Base-by-base conservation (phyloP, 1,140 invertebrate genomes). In the Carcinoscorpius rotundicauda region DNA sequence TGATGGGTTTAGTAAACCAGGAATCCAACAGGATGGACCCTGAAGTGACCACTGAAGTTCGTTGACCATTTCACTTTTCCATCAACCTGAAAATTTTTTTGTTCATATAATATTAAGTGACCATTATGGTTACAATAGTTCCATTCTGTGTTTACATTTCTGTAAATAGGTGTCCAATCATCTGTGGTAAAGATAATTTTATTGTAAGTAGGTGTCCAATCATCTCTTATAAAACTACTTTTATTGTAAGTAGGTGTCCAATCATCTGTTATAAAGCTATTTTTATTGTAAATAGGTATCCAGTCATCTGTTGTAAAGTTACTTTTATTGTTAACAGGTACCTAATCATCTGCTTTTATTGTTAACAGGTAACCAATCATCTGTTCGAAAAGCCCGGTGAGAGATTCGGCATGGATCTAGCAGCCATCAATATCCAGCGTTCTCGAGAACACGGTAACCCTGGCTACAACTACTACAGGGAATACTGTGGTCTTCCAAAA, bases 21-120 rank as follows among this genome's bases (percentile, higher is more conserved):
- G 88, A 93, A 11, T 90, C 91, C 5, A 91, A 94, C 78, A 90
- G 91, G 71, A 93, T 94, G 89, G 92, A 96, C 72, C 89, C 93
- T 74, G 90, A 91, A 0, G 89, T 96, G 65, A 93, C 91, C 0
- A 88, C 91, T 78, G 89, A 94, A 79, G 69, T 72, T n/a, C 1
- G 58, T 10, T 55, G 3, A 55, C 8, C 53, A 9, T 9, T 9
- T 9, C 67, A 49, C 64, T 61, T 66, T 9, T n/a, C 8, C 8
- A n/a, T 55, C 8, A 55, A 9, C 8, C 8, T 9, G n/a, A 55
- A 55, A 55, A 9, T 2, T n/a, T 55, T 9, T 55, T 53, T 8
- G 61, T n/a, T 11, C 48, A 65, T 67, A 55, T 55, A 55, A 2
- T 48, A 62, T 11, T 29, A 29, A 29, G 29, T 29, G 29, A 29